A percentile compares a stretch with the other conserved stretches of the same genome.
Conservation (phyloP, 2,797 vertebrate species). For the Phoebastria nigripes region DNA sequence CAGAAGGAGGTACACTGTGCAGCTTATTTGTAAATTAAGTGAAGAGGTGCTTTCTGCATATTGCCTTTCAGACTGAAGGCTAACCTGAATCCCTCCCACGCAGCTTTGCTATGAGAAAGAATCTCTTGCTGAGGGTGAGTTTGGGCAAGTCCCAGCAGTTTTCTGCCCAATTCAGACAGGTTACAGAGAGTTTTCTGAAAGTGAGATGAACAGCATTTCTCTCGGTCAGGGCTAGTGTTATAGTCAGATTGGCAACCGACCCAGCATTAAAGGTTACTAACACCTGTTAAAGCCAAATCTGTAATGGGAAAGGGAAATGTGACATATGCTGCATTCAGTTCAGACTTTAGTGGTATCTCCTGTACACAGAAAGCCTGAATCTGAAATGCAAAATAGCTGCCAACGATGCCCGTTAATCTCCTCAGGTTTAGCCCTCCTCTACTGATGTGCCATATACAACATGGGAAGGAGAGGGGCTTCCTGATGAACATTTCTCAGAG, state of each 20-base stretch:
- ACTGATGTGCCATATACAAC: not conserved
- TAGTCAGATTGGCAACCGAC: not conserved
- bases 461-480: not conserved
- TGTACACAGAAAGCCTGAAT: not conserved
- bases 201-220: fast-evolving
- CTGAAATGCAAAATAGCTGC: not conserved
- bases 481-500: not conserved
- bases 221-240: fast-evolving
- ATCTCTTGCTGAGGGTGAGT: not conserved
- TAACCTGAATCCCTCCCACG: not conserved
- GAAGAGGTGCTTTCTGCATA: not conserved
- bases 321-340: not conserved
- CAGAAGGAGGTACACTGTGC: fast-evolving
- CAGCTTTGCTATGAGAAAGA: not conserved
- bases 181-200: not conserved
- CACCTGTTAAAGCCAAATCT: not conserved
- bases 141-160: not conserved
- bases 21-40: not conserved
- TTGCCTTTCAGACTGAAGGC: not conserved
- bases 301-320: not conserved
- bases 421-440: not conserved
- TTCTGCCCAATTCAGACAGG: not conserved
- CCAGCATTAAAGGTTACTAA: not conserved
- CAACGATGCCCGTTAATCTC: fast-evolving
- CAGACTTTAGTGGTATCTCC: not conserved